Conservation (phyloP, 2,888 invertebrate species). For the Corythucha ciliata region DNA sequence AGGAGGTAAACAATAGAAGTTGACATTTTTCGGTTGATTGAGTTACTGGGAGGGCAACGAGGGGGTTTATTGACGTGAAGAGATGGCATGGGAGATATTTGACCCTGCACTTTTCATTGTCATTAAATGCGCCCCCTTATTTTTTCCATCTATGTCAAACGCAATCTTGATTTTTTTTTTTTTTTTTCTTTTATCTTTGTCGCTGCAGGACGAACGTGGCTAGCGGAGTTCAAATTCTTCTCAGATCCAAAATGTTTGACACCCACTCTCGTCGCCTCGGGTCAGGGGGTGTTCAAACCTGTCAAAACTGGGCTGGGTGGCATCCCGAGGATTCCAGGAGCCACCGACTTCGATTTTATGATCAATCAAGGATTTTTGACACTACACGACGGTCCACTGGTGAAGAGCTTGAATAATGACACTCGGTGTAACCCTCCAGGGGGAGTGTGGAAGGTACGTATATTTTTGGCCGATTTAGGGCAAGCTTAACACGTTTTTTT, state of each 20-base stretch:
- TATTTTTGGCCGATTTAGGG: too few species aligned
- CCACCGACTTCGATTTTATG: conserved; percentile 46
- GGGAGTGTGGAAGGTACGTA: conserved; percentile 33
- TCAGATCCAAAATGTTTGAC: conserved; percentile 47
- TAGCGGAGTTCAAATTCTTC: conserved; percentile 48
- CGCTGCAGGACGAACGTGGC: conserved; percentile 43
- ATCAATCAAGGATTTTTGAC: conserved; percentile 46
- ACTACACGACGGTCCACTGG: conserved; percentile 43
- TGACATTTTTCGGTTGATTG: too few species aligned
- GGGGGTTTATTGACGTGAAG: too few species aligned
- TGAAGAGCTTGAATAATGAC: conserved; percentile 40
- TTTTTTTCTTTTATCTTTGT: too few species aligned
- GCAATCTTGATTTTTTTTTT: too few species aligned
- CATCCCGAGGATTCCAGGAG: conserved; percentile 29
- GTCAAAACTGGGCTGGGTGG: conserved; percentile 41
- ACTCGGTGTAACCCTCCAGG: conserved; percentile 40
- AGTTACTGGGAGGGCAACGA: too few species aligned
- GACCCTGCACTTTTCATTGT: too few species aligned
- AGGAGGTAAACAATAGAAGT: too few species aligned
- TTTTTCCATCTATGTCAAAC: too few species aligned
- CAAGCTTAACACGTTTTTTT: too few species aligned
- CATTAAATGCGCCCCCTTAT: too few species aligned
- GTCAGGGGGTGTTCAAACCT: conserved; percentile 41
- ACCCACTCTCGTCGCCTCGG: conserved; percentile 46
- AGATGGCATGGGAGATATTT: too few species aligned